Conservation (phyloP, 2,113 vertebrate species). For the Cyprinus carpio region DNA sequence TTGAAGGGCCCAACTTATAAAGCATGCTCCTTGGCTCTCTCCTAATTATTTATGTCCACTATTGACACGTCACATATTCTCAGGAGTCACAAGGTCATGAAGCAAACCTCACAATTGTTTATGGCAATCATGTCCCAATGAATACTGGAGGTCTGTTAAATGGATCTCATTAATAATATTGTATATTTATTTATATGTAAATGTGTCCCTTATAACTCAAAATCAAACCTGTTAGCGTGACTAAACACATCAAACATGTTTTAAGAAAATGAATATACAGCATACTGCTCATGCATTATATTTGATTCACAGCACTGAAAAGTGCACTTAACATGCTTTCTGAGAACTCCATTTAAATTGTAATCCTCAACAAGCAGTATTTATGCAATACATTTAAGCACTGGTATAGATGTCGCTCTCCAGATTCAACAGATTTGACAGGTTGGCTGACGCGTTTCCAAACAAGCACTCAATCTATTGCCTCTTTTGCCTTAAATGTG, state of each 20-base stretch:
- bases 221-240: not conserved
- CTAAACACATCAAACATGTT: conserved; percentile 26
- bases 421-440: not conserved
- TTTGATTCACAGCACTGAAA: conserved; percentile 27
- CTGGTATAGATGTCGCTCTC: not conserved
- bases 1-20: conserved; percentile 31
- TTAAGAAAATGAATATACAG: not conserved
- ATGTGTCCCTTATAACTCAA: conserved; percentile 16
- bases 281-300: not conserved
- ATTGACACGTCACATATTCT: not conserved
- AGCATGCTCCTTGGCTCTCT: not conserved
- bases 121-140: not conserved
- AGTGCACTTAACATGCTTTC: conserved; percentile 16
- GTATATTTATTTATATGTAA: conserved; percentile 10
- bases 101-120: not conserved
- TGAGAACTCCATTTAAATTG: not conserved
- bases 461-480: not conserved
- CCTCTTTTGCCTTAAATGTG: not conserved
- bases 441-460: not conserved
- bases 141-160: conserved; percentile 5
- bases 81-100: not conserved
- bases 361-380: not conserved
- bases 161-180: not conserved
- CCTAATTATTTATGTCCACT: conserved; percentile 2
- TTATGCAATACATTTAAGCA: not conserved